Evolutionary conservation across 2,888 invertebrate genomes (phyloP).

Genomic region (Eupithecia inturbata): DNA sequence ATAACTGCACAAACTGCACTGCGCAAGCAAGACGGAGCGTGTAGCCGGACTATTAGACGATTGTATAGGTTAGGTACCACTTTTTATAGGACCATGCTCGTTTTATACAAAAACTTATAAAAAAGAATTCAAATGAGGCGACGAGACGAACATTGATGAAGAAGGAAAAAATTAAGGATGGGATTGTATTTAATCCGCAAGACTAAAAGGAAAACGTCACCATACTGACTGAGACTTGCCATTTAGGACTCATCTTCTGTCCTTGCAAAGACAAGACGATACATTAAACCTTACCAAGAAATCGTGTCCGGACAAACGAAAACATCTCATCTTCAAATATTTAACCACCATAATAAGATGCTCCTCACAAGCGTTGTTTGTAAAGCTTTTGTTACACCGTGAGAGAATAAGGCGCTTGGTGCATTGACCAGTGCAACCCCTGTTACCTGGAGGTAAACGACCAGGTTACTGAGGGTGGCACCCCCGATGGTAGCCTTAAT

Average conservation of each 20-base stretch:
- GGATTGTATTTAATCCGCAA: conserved; percentile 1
- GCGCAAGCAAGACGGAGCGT: no score
- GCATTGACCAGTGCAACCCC: conserved; percentile 76
- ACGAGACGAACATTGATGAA: neutral
- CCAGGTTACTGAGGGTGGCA: conserved; percentile 77
- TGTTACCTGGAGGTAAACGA: conserved; percentile 74
- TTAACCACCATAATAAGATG: conserved; percentile 36
- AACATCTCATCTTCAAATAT: conserved; percentile 32
- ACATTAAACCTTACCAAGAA: conserved; percentile 13
- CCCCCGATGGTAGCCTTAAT: conserved; percentile 77
- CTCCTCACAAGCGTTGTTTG: conserved; percentile 32
- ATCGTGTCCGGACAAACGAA: conserved; percentile 12
- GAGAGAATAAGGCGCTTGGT: conserved; percentile 58
- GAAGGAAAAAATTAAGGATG: conserved; percentile 7
- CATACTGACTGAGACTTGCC: conserved; percentile 9
- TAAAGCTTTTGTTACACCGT: conserved; percentile 52
- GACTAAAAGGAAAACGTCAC: conserved; percentile 17
- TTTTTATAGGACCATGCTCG: no score
- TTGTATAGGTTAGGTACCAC: no score
- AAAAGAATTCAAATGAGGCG: no score
- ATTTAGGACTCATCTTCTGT: conserved; percentile 27
- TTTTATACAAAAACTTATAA: no score
- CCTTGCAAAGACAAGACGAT: conserved; percentile 24
- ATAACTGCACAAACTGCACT: no score
- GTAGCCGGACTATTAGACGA: no score